Conservation (phyloP, 1,140 invertebrate genomes). For the Drosophila sechellia region DNA sequence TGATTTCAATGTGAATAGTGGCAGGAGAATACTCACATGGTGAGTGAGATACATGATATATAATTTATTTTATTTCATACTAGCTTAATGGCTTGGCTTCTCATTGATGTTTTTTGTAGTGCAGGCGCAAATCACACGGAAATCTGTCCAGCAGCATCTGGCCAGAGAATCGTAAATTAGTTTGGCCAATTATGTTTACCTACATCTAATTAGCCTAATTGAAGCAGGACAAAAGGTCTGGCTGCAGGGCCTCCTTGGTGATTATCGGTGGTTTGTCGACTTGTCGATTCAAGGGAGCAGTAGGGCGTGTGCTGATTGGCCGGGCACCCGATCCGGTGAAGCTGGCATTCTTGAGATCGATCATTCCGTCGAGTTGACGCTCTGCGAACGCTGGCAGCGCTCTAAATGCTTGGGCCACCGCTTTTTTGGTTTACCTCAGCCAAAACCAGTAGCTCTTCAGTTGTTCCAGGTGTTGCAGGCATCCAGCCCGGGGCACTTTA, state of each 20-base stretch:
- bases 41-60: too few relatives aligned
- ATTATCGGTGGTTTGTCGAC: background rate
- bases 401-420: conserved; percentile 35
- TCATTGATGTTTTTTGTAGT: background rate
- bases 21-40: too few relatives aligned
- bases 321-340: background rate
- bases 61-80: too few relatives aligned
- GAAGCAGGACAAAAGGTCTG: conserved; percentile 65
- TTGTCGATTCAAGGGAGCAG: conserved; percentile 6
- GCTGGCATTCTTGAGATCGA: conserved; percentile 16
- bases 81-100: background rate
- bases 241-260: conserved; percentile 26
- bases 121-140: conserved; percentile 22
- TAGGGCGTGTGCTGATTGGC: conserved; percentile 32
- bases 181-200: conserved; percentile 72
- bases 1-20: too few relatives aligned
- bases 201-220: conserved; percentile 79
- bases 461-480: conserved; percentile 36
- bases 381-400: background rate
- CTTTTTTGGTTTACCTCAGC: conserved; percentile 25
- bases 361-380: conserved; percentile 13
- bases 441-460: conserved; percentile 23
- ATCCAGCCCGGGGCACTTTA: conserved; percentile 35
- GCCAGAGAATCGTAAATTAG: conserved; percentile 60
- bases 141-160: conserved; percentile 14